A percentile compares a stretch with the other conserved stretches of the same genome.
Evolutionary conservation across 2,797 vertebrate genomes (phyloP).

Genomic region (Aplochiton taeniatus): DNA sequence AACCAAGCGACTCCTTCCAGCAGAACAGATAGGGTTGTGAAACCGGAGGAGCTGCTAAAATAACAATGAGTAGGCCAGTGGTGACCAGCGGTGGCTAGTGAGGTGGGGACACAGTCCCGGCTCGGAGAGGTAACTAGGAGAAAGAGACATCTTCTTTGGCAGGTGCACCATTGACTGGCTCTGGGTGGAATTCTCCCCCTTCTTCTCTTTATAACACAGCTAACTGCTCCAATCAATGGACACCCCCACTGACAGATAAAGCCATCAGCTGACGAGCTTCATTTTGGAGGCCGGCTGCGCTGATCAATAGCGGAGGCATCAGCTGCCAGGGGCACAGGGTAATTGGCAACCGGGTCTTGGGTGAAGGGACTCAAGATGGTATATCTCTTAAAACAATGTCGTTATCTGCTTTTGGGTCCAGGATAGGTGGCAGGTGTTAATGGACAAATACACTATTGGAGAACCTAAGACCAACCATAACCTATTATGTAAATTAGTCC

Average conservation of each 20-base stretch:
- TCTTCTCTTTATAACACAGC: constrained; percentile 45
- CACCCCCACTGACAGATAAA: constrained; percentile 67
- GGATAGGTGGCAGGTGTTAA: no score
- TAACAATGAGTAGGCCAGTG: constrained; percentile 8
- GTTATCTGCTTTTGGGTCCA: no score
- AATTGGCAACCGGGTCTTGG: neutral
- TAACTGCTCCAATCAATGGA: constrained; percentile 68
- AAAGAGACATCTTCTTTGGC: constrained; percentile 38
- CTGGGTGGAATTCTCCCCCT: constrained; percentile 15
- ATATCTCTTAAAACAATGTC: no score
- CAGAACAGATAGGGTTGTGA: neutral
- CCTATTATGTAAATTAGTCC: no score
- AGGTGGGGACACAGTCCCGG: constrained; percentile 20
- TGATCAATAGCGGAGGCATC: constrained; percentile 69
- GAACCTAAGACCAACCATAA: no score
- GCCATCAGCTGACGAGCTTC: constrained; percentile 66
- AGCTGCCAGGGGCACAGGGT: constrained; percentile 47
- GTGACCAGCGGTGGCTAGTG: constrained; percentile 14
- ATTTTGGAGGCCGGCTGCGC: constrained; percentile 45
- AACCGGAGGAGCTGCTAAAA: neutral
- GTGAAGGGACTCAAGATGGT: neutral
- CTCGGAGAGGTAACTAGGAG: constrained; percentile 20
- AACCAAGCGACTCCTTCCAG: neutral
- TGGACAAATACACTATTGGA: no score
- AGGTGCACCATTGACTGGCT: constrained; percentile 41